phyloP scores from a whole-genome alignment of 2,888 invertebrate genomes.

The Cybosia mesomella region DNA sequence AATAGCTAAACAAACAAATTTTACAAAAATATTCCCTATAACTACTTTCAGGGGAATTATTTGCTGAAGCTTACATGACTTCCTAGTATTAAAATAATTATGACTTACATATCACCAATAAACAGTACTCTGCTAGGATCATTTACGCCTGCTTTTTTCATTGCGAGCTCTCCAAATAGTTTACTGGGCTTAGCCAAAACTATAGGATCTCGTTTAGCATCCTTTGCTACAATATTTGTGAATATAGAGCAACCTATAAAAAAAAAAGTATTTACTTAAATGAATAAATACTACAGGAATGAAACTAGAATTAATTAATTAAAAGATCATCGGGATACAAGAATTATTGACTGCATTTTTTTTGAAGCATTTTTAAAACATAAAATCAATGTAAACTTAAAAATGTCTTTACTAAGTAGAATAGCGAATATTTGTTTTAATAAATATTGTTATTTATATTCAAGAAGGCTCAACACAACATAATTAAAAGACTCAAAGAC shows the following conservation, averaged over 20 bases:
- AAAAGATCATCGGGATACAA: background rate
- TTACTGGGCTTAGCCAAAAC: constrained; percentile 83
- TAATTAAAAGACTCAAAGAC: no score
- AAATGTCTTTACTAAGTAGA: background rate
- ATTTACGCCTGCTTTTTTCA: constrained; percentile 85
- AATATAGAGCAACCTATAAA: constrained; percentile 13
- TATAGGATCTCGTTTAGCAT: constrained; percentile 73
- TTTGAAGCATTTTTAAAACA: background rate
- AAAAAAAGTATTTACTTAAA: background rate
- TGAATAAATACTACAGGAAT: background rate
- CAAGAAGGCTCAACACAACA: background rate
- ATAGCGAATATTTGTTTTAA: background rate
- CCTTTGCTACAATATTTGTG: constrained; percentile 63
- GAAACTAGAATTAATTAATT: background rate
- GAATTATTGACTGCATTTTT: background rate
- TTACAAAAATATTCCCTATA: background rate
- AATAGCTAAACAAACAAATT: background rate
- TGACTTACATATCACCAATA: constrained; percentile 92
- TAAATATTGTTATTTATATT: background rate
- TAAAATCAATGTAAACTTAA: background rate
- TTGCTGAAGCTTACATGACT: background rate
- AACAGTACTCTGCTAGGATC: constrained; percentile 91
- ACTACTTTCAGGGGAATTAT: background rate
- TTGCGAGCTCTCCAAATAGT: constrained; percentile 78
- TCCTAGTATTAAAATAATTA: background rate